Evolutionary conservation across 2,888 invertebrate genomes (phyloP).

Genomic region (Serripes groenlandicus): DNA sequence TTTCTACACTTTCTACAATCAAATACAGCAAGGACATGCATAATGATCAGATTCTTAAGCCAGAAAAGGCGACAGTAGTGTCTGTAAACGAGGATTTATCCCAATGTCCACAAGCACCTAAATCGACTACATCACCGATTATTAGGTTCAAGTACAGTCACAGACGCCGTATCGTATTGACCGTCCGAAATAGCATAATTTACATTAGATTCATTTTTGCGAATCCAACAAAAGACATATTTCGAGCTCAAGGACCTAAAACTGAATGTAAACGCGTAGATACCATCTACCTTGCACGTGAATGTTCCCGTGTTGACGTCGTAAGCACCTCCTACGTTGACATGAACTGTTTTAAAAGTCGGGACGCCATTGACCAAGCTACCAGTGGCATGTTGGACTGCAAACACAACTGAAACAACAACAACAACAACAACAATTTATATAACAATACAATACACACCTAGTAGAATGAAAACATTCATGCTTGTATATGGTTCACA

Average conservation of each 20-base stretch:
- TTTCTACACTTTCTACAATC: no score
- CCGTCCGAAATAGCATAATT: slow-evolving; percentile 12
- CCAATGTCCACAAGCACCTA: not conserved
- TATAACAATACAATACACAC: no score
- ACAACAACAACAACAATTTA: no score
- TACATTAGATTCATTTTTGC: not conserved
- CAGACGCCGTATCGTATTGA: not conserved
- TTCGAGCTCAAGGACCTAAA: not conserved
- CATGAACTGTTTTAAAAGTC: not conserved
- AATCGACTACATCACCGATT: not conserved
- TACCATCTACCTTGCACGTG: not conserved
- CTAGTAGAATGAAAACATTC: no score
- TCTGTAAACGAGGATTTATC: no score
- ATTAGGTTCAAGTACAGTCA: not conserved
- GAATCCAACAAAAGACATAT: not conserved
- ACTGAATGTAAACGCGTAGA: not conserved
- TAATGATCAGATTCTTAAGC: no score
- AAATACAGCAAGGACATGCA: no score
- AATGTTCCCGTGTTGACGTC: slow-evolving; percentile 14
- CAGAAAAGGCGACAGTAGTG: no score
- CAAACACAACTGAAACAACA: slow-evolving; percentile 8
- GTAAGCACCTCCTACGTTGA: not conserved
- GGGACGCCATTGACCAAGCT: not conserved
- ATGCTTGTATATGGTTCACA: no score
- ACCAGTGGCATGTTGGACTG: not conserved